A percentile compares a stretch with the other conserved stretches of the same genome.
Evolutionary conservation across 2,797 vertebrate species (phyloP).

Genomic region (Parauchenoglanis ngamensis): DNA sequence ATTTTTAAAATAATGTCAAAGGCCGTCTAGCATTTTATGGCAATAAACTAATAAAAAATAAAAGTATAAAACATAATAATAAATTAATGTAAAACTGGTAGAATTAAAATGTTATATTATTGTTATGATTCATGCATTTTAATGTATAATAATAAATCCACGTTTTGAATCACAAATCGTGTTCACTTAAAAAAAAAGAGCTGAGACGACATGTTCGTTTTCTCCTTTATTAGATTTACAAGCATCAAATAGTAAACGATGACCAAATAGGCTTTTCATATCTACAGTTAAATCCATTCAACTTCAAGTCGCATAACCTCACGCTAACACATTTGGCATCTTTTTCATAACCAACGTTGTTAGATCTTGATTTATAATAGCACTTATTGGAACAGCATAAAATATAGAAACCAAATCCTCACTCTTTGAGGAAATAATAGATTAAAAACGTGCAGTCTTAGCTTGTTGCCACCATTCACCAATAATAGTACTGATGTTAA

Average conservation of each 20-base stretch:
- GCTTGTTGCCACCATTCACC: not conserved
- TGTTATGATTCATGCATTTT: not conserved
- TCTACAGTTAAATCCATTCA: not conserved
- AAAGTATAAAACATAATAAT: not conserved
- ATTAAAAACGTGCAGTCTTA: not conserved
- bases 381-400: not conserved
- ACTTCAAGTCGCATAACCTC: not conserved
- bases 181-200: not conserved
- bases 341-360: not conserved
- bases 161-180: not conserved
- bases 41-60: not conserved
- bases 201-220: not conserved
- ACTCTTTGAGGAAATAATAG: not conserved
- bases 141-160: not conserved
- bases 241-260: not conserved
- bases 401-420: not conserved
- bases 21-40: not conserved
- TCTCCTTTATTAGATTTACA: constrained; percentile 8
- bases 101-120: not conserved
- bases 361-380: not conserved
- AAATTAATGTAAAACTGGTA: not conserved
- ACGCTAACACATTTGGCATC: not conserved
- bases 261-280: not conserved
- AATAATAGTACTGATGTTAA: not conserved
- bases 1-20: not conserved